A percentile compares a stretch with the other conserved stretches of the same genome.
Evolutionary conservation across 2,888 invertebrate species (phyloP).

Genomic region (Dermolepida albohirtum): DNA sequence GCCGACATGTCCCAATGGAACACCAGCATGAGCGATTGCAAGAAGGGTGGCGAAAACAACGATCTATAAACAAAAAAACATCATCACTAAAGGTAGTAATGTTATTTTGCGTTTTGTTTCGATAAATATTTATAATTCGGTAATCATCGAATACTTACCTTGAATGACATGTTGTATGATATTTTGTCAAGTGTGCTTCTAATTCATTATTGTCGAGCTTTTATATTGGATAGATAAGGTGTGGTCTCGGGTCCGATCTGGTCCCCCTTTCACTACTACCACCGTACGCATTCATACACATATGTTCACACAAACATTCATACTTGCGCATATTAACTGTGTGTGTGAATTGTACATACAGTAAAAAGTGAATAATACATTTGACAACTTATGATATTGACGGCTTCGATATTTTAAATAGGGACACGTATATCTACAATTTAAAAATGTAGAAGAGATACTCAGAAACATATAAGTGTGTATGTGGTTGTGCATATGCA

Average conservation of each 20-base stretch:
- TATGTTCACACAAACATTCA: background rate
- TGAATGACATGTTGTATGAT: conserved; percentile 47
- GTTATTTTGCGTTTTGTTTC: too few relatives aligned
- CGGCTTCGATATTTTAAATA: too few relatives aligned
- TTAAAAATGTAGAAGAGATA: too few relatives aligned
- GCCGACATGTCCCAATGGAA: conserved; percentile 50
- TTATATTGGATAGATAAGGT: conserved; percentile 37
- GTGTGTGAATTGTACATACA: background rate
- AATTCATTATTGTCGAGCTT: conserved; percentile 24
- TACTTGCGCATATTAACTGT: background rate
- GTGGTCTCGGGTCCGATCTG: conserved; percentile 33
- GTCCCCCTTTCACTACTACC: conserved; percentile 39
- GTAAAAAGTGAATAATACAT: conserved; percentile 24
- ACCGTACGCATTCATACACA: conserved; percentile 6
- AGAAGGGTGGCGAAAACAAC: conserved; percentile 47
- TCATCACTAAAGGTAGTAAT: too few relatives aligned
- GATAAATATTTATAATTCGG: background rate
- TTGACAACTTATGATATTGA: background rate
- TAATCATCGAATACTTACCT: conserved; percentile 43
- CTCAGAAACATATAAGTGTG: too few relatives aligned
- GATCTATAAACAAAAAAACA: conserved; percentile 43
- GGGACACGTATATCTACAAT: too few relatives aligned
- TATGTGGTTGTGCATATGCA: too few relatives aligned
- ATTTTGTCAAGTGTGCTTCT: conserved; percentile 36
- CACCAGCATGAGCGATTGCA: conserved; percentile 48